Conservation (phyloP, 2,113 vertebrate genomes). For the Corythoichthys haematopterus region DNA sequence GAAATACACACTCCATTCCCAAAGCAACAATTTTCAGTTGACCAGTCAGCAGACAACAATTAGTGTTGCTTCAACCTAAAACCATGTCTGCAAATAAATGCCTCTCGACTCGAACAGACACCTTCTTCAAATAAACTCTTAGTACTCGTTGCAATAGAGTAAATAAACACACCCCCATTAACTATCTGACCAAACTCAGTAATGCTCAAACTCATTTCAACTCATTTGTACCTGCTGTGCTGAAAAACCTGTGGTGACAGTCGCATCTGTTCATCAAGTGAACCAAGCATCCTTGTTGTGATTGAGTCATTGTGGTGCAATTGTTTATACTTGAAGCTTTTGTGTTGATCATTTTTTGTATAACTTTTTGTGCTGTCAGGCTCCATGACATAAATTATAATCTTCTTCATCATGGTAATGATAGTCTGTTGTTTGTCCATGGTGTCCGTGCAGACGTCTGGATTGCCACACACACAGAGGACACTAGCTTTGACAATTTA, state of each 20-base stretch:
- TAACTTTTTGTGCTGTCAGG: conserved; percentile 28
- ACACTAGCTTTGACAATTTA: conserved; percentile 54
- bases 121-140: neutral
- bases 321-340: conserved; percentile 9
- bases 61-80: neutral
- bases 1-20: neutral
- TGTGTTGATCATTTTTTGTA: conserved; percentile 14
- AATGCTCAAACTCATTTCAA: neutral
- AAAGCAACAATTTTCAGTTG: neutral
- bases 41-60: neutral
- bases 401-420: conserved; percentile 14
- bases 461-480: conserved; percentile 10
- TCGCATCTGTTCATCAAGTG: conserved; percentile 37
- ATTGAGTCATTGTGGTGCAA: conserved; percentile 27
- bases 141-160: neutral
- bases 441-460: conserved; percentile 24
- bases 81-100: neutral
- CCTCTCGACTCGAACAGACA: neutral
- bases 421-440: conserved; percentile 28
- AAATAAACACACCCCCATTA: neutral
- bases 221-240: conserved; percentile 19
- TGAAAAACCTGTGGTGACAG: neutral
- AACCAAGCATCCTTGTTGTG: conserved; percentile 17
- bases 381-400: conserved; percentile 23
- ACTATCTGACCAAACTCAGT: neutral